These are phyloP conservation scores for Andrena chrysosceles DNA, from an alignment of 2,888 invertebrate genomes.

Conservation along the genomic window DNA sequence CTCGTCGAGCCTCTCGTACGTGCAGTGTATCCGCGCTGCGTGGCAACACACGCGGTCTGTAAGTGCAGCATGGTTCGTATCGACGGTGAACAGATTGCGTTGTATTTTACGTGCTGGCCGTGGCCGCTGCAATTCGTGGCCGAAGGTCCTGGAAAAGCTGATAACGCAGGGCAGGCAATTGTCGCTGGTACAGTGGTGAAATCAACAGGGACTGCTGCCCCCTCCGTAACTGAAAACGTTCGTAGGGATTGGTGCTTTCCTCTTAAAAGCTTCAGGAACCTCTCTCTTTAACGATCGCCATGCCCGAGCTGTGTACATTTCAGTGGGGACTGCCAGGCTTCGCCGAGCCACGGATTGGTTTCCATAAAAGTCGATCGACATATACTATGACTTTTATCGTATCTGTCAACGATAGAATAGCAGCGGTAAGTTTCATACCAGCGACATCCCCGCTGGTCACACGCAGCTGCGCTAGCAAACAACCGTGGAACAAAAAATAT, in stretches of 20 bases:
- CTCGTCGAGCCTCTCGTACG: constrained; percentile 17
- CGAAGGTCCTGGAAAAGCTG: constrained; percentile 41
- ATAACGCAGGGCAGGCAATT: constrained; percentile 48
- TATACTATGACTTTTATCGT: constrained; percentile 4
- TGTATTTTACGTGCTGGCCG: constrained; percentile 64
- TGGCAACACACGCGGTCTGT: constrained; percentile 31
- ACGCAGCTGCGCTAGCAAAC: background rate
- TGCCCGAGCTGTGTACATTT: background rate
- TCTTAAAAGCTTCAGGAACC: background rate
- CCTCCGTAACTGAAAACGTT: background rate
- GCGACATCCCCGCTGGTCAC: background rate
- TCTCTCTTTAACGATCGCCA: background rate
- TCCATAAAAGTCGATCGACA: constrained; percentile 17
- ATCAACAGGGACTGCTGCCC: constrained; percentile 42
- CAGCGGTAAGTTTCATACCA: background rate
- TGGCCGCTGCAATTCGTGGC: constrained; percentile 53
- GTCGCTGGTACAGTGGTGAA: constrained; percentile 43
- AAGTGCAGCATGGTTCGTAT: constrained; percentile 56
- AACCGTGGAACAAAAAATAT: background rate
- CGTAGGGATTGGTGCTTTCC: background rate
- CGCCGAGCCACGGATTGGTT: constrained; percentile 9
- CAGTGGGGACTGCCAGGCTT: background rate
- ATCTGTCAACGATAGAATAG: background rate
- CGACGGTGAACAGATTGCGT: constrained; percentile 67
- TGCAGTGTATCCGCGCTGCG: background rate